Base-by-base conservation (phyloP, 2,888 invertebrate genomes). In the Catocala fraxini region DNA sequence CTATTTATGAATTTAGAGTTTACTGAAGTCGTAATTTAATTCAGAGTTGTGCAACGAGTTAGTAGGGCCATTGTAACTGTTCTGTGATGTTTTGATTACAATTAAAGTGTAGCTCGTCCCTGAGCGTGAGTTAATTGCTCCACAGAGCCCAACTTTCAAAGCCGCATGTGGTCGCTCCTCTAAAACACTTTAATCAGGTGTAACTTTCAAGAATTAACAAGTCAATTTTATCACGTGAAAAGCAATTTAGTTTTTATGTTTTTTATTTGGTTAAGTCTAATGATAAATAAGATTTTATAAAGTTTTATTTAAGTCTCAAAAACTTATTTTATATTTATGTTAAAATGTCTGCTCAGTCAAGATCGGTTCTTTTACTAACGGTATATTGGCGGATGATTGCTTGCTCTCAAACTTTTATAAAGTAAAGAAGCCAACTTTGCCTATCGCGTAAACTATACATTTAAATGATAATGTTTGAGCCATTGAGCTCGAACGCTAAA, bases 81-180 rank as follows among this genome's bases (percentile, higher is more conserved):
- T 73, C 71, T 68, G 64, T 70, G 70, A 74, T 82, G 81, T 82
- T 82, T 79, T 84, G 81, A 82, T 83, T 80, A 82, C 82, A 83
- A 82, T 80, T 84, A 80, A 79, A 81, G 73, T 70, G 73, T 71
- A 68, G 71, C 71, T 75, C 74, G 75, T 73, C 68, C 71, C 56
- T 59, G 65, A 72, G 66, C 68, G 64, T 59, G 51, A 73, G 64
- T 70, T 77, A 80, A 80, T 80, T 80, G 72, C 68, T 77, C 48
- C 60, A 65, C 65, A 62, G 71, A 67, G 68, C n/a, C 55, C 43
- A 72, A 80, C 63, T 75, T 78, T 70, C 54, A 60, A 63, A 63
- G 47, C 67, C 70, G 55, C 62, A 63, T 49, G 65, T 56, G 63
- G 62, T 57, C 41, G 63, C 55, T 59, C 46, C 52, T 52, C 59